Percentiles rank a stretch among this genome's conserved stretches.
These are phyloP conservation scores for human DNA, from an alignment of 2,113 vertebrate species.

Conservation along the genomic window GRCh38 chr9:67397501-67398000, in stretches of 20 bases:
- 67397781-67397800: background rate
- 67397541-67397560: no score
- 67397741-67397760: background rate
- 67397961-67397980: no score
- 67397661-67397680: background rate
- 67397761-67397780: background rate
- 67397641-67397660: background rate
- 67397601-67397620: background rate
- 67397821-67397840: background rate
- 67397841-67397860: background rate
- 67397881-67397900: background rate
- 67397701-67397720: background rate
- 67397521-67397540: no score
- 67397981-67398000: no score
- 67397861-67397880: background rate
- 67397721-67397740: background rate
- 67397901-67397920: background rate
- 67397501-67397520: no score
- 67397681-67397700: background rate
- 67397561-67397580: no score
- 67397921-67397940: background rate
- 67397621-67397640: background rate
- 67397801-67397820: background rate
- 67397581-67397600: background rate
- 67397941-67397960: no score